These are phyloP conservation scores for Cheilosia soror DNA, from an alignment of 2,888 invertebrate genomes.

Conservation along the genomic window DNA sequence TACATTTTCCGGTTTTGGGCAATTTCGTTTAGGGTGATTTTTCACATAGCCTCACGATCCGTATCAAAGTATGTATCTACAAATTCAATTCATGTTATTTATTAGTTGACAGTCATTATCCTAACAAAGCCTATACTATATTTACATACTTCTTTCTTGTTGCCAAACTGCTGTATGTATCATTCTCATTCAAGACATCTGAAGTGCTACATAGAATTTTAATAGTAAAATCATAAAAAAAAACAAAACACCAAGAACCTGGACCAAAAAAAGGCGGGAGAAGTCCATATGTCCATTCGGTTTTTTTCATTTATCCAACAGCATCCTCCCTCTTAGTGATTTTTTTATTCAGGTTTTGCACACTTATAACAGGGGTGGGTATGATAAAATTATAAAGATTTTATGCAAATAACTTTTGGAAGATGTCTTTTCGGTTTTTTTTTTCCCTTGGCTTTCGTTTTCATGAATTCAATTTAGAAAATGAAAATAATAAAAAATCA, in stretches of 20 bases:
- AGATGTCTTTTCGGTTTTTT: constrained; percentile 25
- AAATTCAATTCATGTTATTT: too few relatives aligned
- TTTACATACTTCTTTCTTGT: too few relatives aligned
- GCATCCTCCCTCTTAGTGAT: constrained; percentile 40
- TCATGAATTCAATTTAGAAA: constrained; percentile 58
- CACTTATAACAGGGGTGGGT: constrained; percentile 27
- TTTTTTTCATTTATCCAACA: constrained; percentile 27
- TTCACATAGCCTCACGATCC: too few relatives aligned
- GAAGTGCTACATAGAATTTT: not conserved
- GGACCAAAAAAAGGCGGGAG: constrained; percentile 27
- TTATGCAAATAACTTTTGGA: constrained; percentile 56
- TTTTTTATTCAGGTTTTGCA: constrained; percentile 27
- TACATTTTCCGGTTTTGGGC: too few relatives aligned
- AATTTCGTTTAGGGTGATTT: too few relatives aligned
- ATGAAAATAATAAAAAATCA: constrained; percentile 30
- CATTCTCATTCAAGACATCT: not conserved
- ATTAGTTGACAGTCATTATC: too few relatives aligned
- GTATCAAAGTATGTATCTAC: too few relatives aligned
- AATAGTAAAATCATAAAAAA: not conserved
- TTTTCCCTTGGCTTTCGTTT: constrained; percentile 19
- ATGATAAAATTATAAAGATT: constrained; percentile 59
- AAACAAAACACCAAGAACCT: not conserved
- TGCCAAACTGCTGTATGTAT: too few relatives aligned
- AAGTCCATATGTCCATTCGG: constrained; percentile 35
- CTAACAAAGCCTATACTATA: too few relatives aligned